A percentile compares a stretch with the other conserved stretches of the same genome.
Evolutionary conservation across 2,888 invertebrate species (phyloP).

Genomic region (Incurvaria masculella): DNA sequence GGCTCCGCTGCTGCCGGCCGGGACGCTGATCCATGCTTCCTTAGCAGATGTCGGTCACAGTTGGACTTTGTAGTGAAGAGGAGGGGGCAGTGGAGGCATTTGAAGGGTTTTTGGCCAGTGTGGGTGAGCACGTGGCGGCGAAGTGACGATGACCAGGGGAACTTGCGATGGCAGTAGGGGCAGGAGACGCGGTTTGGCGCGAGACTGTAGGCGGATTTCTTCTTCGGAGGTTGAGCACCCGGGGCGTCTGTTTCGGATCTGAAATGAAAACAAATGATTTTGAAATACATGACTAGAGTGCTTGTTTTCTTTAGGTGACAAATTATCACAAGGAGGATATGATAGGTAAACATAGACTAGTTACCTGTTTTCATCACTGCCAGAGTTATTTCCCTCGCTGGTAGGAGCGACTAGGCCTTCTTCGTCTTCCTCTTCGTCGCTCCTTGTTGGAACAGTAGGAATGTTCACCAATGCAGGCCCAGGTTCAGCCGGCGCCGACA

Average conservation of each 20-base stretch:
- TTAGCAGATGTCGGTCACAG: constrained; percentile 88
- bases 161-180: constrained; percentile 89
- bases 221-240: constrained; percentile 62
- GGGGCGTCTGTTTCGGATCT: constrained; percentile 65
- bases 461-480: constrained; percentile 74
- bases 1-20: constrained; percentile 43
- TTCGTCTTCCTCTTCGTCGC: constrained; percentile 68
- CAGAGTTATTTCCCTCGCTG: constrained; percentile 80
- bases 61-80: constrained; percentile 97
- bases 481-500: constrained; percentile 67
- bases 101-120: constrained; percentile 95
- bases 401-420: constrained; percentile 78
- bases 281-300: no score
- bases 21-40: constrained; percentile 69
- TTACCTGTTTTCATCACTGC: constrained; percentile 78
- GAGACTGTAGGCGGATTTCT: constrained; percentile 92
- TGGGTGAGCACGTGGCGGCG: constrained; percentile 94
- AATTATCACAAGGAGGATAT: no score
- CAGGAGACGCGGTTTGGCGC: constrained; percentile 94
- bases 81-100: constrained; percentile 89
- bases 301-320: no score
- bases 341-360: no score
- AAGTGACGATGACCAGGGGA: constrained; percentile 95
- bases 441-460: constrained; percentile 58
- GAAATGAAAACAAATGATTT: constrained; percentile 22